Evolutionary conservation across 2,113 vertebrate genomes (phyloP).

Genomic region (Micromys minutus): DNA sequence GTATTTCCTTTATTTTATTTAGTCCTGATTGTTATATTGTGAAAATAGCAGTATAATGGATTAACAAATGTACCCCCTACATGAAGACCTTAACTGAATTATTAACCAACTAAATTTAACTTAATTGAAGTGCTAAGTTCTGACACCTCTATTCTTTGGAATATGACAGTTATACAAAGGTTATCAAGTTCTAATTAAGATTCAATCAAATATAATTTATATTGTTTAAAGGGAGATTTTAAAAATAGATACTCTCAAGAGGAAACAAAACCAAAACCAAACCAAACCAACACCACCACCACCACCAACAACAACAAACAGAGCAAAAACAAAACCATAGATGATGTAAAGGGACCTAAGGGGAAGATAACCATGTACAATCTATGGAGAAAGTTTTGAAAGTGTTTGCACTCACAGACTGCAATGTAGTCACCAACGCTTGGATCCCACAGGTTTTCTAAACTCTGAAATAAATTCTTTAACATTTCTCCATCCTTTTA

Average conservation of each 20-base stretch:
- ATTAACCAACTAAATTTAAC: neutral
- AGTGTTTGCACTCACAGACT: neutral
- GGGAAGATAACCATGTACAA: no score
- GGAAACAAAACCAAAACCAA: neutral
- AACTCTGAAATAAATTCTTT: neutral
- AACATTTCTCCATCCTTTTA: no score
- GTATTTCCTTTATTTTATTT: neutral
- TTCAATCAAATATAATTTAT: neutral
- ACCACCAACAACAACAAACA: neutral
- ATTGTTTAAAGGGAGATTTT: neutral
- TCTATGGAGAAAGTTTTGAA: neutral
- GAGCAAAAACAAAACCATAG: neutral
- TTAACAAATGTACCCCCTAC: neutral
- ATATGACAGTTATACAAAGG: neutral
- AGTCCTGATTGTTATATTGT: neutral
- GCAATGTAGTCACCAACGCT: neutral
- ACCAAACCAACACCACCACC: neutral
- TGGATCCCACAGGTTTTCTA: neutral
- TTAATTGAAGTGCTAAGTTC: neutral
- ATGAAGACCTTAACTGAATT: neutral
- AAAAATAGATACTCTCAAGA: neutral
- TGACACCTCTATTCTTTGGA: neutral
- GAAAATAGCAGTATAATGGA: neutral
- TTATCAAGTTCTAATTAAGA: neutral
- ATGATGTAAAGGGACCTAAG: neutral